A percentile compares a stretch with the other conserved stretches of the same genome.
phyloP scores from a whole-genome alignment of 1,140 invertebrate genomes.

The Caenorhabditis briggsae region DNA sequence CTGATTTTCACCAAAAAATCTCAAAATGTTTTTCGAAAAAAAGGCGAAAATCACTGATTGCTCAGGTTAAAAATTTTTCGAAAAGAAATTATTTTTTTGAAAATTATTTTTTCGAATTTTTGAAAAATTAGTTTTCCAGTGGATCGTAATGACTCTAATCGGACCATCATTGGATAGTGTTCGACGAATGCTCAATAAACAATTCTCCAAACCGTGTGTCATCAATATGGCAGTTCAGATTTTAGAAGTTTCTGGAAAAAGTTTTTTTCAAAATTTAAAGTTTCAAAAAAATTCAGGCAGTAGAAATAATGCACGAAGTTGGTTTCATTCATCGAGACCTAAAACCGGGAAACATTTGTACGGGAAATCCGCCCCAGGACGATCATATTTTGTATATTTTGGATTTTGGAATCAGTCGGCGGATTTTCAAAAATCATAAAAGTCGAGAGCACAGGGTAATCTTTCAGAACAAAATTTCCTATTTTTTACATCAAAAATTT shows the following conservation, averaged over 20 bases:
- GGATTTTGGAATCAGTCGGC: conserved; percentile 49
- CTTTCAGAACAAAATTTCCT: background rate
- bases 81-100: no score
- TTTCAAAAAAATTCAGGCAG: background rate
- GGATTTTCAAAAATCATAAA: background rate
- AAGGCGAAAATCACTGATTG: no score
- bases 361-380: conserved; percentile 6
- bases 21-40: no score
- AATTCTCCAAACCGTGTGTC: background rate
- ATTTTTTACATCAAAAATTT: background rate
- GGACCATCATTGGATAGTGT: conserved; percentile 25
- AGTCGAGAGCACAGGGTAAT: background rate
- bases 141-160: conserved; percentile 38
- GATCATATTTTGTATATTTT: conserved; percentile 12
- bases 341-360: conserved; percentile 37
- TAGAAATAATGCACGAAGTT: conserved; percentile 44
- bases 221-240: conserved; percentile 42
- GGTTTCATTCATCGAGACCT: conserved; percentile 50
- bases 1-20: no score
- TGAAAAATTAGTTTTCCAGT: background rate
- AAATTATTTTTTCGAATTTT: no score
- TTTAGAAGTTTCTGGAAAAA: background rate
- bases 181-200: conserved; percentile 13
- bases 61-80: no score
- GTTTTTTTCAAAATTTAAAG: background rate